A percentile compares a stretch with the other conserved stretches of the same genome.
phyloP scores from a whole-genome alignment of 2,888 invertebrate species.

The Embidobia sp. region DNA sequence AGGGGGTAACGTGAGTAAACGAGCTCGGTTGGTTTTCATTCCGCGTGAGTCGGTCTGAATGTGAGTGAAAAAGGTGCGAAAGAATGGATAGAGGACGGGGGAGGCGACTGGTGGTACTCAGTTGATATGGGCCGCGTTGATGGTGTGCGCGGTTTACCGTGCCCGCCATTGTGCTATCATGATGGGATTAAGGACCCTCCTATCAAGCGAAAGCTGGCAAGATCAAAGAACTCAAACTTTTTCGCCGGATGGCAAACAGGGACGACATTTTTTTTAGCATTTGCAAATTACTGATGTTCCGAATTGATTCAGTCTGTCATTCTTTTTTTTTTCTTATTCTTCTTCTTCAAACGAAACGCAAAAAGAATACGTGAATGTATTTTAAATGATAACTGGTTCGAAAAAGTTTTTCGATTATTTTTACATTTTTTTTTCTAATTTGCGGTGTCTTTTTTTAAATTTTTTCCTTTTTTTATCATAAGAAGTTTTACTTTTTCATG shows the following conservation, averaged over 20 bases:
- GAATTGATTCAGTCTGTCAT: no score
- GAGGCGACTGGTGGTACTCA: conserved; percentile 36
- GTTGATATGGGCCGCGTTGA: conserved; percentile 58
- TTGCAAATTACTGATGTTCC: no score
- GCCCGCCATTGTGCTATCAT: conserved; percentile 60
- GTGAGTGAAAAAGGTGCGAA: conserved; percentile 31
- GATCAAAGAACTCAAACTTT: conserved; percentile 40
- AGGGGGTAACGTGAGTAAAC: no score
- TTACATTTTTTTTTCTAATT: no score
- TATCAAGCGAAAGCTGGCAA: conserved; percentile 44
- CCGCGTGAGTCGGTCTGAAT: conserved; percentile 27
- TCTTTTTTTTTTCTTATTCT: no score
- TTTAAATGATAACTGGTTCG: no score
- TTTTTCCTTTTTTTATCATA: no score
- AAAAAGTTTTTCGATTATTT: no score
- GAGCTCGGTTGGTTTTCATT: conserved; percentile 21
- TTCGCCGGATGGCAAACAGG: neutral
- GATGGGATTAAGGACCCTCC: conserved; percentile 63
- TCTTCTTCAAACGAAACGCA: no score
- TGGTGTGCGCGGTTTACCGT: conserved; percentile 45
- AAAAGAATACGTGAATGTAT: no score
- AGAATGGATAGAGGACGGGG: conserved; percentile 8
- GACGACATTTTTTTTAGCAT: conserved; percentile 6
- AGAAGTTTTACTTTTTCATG: no score
- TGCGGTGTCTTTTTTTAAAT: no score